Base-by-base conservation (phyloP, 2,888 invertebrate species). In the Dorcus hopei region DNA sequence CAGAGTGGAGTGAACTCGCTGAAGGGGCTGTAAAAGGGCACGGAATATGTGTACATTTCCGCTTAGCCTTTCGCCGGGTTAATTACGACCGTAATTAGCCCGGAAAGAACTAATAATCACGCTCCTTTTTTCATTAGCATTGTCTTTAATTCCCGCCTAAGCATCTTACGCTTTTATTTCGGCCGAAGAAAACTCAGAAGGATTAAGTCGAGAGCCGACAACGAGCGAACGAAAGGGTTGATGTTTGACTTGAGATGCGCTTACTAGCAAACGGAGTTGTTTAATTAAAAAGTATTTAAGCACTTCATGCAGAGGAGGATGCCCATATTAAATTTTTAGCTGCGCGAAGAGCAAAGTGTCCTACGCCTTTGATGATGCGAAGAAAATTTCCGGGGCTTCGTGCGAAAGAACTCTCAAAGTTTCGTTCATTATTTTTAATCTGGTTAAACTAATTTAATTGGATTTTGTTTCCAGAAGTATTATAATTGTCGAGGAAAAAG, bases 91-190 rank as follows among this genome's bases (percentile, higher is more conserved):
- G 62, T 65, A 67, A 67, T 65, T 65, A 65, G 54, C 60, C 54
- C 56, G 62, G 64, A 65, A 66, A 58, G 64, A 65, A 63, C 61
- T 65, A 68, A 65, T 68, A 68, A 68, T 65, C 63, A 61, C 61
- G 59, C 62, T 62, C 59, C 59, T 61, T 64, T 64, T 62, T 66
- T 66, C 65, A 65, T 68, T 63, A 64, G 61, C 62, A 61, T 64
- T 62, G 62, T 66, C 66, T 65, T 68, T 68, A 68, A 66, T 65
- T 61, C 68, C 68, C 59, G 56, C 55, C 59, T 65, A 68, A 68
- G 68, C 61, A 64, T 68, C 66, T 68, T 66, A 63, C 57, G 65
- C 65, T 60, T 67, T 65, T 54, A 56, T 59, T 54, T 63, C 61
- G 58, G 54, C 54, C 59, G 64, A 68, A 68, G 66, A 66, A 68